These are phyloP conservation scores for Zapus hudsonius DNA, from an alignment of 2,113 vertebrate genomes.

Conservation along the genomic window DNA sequence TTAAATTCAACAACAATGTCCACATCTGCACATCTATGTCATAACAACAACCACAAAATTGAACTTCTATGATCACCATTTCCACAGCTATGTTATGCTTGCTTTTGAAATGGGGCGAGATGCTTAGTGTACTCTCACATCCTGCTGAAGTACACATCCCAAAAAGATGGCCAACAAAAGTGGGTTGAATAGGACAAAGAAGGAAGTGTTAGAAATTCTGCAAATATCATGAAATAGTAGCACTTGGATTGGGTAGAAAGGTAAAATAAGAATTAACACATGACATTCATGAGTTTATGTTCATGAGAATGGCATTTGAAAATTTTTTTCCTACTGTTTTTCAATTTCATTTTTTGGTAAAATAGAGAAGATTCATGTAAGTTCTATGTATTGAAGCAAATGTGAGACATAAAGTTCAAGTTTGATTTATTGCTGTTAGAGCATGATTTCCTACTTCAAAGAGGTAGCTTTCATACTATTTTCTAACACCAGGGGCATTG, in stretches of 20 bases:
- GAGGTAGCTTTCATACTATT: background rate
- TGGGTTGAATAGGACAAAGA: background rate
- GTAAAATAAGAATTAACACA: background rate
- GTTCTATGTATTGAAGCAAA: conserved; percentile 4
- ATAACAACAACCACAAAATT: background rate
- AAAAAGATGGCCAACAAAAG: background rate
- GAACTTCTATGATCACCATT: background rate
- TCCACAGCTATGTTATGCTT: background rate
- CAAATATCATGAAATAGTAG: background rate
- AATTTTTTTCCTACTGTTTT: background rate
- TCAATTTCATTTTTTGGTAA: conserved; percentile 14
- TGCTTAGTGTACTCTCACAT: background rate
- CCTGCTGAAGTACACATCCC: background rate
- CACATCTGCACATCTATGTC: background rate
- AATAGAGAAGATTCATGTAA: background rate
- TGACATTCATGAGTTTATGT: background rate
- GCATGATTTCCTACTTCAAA: background rate
- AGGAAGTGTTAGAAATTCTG: background rate
- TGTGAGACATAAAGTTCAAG: background rate
- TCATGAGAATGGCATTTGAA: background rate
- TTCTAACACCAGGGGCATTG: background rate
- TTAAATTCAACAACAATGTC: background rate
- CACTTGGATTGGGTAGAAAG: background rate
- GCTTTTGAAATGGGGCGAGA: background rate
- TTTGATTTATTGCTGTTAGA: conserved; percentile 5